Conservation (phyloP, 2,797 vertebrate species). For the Muscicapa comitata region DNA sequence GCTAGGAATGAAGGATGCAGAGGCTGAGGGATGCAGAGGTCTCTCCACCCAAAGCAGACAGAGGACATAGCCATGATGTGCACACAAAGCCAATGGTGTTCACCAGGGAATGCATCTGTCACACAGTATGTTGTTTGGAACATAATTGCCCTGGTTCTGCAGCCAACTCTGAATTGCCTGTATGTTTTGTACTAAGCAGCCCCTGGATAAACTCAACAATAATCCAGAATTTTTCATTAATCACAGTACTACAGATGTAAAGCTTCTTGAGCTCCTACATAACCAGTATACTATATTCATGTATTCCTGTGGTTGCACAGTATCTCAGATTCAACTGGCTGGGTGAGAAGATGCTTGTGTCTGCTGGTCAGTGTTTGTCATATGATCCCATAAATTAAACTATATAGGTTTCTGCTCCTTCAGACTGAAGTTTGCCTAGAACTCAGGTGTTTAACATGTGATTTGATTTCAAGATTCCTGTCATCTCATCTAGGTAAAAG, state of each 20-base stretch:
- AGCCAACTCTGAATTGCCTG: background rate
- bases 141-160: background rate
- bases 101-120: background rate
- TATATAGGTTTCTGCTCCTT: background rate
- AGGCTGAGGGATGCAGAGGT: rapidly evolving
- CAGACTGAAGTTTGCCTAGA: background rate
- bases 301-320: background rate
- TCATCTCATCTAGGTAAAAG: background rate
- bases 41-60: background rate
- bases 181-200: background rate
- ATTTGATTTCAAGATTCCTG: background rate
- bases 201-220: background rate
- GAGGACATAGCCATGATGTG: background rate
- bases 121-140: background rate
- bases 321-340: background rate
- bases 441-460: background rate
- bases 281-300: background rate
- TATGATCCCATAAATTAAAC: background rate
- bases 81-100: background rate
- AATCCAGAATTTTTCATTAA: background rate
- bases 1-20: rapidly evolving
- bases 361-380: background rate
- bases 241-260: background rate
- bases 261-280: background rate
- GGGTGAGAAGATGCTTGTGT: background rate